phyloP scores from a whole-genome alignment of 1,140 invertebrate species.

The Calephelis virginiensis region DNA sequence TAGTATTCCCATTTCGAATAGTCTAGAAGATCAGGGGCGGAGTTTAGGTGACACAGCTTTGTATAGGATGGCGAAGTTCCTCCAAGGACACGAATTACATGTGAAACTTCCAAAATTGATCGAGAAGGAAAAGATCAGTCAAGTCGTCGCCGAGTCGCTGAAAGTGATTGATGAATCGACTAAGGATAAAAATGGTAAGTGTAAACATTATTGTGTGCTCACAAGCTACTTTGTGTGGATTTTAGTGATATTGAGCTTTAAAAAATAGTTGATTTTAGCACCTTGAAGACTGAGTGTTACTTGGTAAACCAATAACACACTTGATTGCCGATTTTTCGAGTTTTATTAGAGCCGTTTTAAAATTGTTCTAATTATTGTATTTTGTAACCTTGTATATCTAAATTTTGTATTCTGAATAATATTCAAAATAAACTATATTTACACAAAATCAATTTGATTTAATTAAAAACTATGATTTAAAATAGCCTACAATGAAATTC shows the following conservation, averaged over 20 bases:
- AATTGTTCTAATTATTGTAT: no score
- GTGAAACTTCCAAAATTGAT: slow-evolving; percentile 84
- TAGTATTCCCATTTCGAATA: slow-evolving; percentile 64
- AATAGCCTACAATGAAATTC: no score
- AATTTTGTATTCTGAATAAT: no score
- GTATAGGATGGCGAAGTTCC: slow-evolving; percentile 81
- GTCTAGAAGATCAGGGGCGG: slow-evolving; percentile 69
- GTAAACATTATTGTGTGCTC: neutral
- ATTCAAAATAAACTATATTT: no score
- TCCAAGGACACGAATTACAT: slow-evolving; percentile 84
- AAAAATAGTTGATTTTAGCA: no score
- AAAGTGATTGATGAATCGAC: slow-evolving; percentile 66
- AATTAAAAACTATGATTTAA: no score
- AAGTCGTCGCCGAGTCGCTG: slow-evolving; percentile 61
- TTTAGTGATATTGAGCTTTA: neutral
- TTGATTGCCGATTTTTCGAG: no score
- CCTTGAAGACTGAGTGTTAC: no score
- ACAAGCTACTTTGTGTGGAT: neutral
- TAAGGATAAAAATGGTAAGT: slow-evolving; percentile 65
- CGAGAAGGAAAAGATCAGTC: slow-evolving; percentile 68
- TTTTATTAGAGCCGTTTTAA: no score
- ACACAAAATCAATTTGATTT: no score
- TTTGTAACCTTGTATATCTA: no score
- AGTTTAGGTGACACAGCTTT: slow-evolving; percentile 77
- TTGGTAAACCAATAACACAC: no score